These are phyloP conservation scores for Gymnogyps californianus DNA, from an alignment of 2,113 vertebrate genomes.

Conservation along the genomic window DNA sequence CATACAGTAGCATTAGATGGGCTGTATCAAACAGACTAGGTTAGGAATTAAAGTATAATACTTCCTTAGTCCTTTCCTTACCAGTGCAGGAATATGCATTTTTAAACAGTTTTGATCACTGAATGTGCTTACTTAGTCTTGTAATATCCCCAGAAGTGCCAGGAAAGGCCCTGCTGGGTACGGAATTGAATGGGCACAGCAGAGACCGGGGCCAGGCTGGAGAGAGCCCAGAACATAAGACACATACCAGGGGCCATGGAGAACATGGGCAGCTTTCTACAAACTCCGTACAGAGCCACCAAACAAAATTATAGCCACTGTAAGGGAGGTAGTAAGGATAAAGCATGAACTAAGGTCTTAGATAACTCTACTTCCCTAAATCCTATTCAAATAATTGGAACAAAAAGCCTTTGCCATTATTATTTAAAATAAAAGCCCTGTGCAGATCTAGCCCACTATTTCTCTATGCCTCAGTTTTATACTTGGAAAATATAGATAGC, in stretches of 20 bases:
- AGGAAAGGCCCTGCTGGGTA: background rate
- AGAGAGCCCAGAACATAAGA: background rate
- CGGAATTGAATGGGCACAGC: background rate
- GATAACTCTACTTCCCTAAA: background rate
- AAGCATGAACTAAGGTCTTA: background rate
- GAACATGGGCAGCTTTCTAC: background rate
- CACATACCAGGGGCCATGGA: background rate
- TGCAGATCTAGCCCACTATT: background rate
- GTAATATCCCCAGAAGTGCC: background rate
- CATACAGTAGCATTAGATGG: rapidly evolving
- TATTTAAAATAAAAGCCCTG: background rate
- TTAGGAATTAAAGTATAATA: background rate
- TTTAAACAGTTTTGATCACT: background rate
- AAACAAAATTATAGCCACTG: background rate
- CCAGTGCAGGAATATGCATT: background rate
- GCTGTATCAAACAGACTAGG: background rate
- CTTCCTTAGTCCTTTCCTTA: background rate
- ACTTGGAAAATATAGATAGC: background rate
- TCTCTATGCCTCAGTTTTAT: background rate
- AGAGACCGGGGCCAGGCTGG: background rate
- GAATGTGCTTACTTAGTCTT: background rate
- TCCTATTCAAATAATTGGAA: background rate
- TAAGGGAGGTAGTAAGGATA: background rate
- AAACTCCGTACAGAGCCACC: background rate
- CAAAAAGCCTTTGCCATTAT: background rate